phyloP scores from a whole-genome alignment of 2,888 invertebrate species.

The Harmothoe impar region DNA sequence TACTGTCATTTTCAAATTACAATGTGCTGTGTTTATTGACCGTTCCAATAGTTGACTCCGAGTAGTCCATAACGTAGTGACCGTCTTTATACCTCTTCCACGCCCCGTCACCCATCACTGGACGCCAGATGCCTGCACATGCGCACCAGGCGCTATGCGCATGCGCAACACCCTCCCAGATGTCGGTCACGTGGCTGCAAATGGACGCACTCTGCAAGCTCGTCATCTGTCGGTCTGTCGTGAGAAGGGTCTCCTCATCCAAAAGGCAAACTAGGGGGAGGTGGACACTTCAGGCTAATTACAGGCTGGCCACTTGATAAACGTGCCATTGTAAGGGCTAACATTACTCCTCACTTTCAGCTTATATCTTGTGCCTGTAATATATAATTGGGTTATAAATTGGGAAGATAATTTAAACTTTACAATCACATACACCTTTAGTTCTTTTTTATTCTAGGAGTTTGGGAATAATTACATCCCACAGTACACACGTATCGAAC shows the following conservation, averaged over 20 bases:
- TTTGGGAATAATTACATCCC: too few species aligned
- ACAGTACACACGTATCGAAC: too few species aligned
- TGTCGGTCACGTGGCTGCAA: conserved; percentile 44
- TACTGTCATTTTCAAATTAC: too few species aligned
- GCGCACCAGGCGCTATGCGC: not conserved
- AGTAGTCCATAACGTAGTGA: not conserved
- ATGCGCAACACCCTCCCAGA: conserved; percentile 48
- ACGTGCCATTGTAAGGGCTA: too few species aligned
- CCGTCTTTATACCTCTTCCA: not conserved
- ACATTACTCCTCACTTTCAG: too few species aligned
- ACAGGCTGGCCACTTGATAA: too few species aligned
- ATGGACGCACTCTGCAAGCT: conserved; percentile 4
- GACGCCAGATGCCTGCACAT: not conserved
- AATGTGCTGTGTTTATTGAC: not conserved
- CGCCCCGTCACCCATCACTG: conserved; percentile 1
- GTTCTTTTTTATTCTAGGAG: too few species aligned
- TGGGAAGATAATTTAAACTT: too few species aligned
- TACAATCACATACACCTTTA: too few species aligned
- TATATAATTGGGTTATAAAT: too few species aligned
- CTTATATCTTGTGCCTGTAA: too few species aligned
- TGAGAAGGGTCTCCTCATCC: not conserved
- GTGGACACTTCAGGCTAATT: not conserved
- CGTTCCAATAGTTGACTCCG: not conserved
- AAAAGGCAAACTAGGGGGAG: not conserved
- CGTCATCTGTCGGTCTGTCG: not conserved